Evolutionary conservation across 2,888 invertebrate species (phyloP).

Genomic region (Villa cingulata): DNA sequence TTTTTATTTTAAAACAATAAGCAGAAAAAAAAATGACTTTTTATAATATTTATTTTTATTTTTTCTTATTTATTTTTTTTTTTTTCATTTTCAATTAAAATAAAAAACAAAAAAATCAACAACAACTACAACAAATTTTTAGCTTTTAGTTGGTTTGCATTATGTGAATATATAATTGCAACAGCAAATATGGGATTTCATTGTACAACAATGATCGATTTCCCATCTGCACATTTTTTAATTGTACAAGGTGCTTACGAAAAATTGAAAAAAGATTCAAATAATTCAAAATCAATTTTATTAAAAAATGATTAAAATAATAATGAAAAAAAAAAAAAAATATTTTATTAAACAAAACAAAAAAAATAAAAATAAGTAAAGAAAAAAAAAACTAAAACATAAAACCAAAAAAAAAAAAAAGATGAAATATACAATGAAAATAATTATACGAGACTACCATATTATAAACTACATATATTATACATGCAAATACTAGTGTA

Average conservation of each 20-base stretch:
- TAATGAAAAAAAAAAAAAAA: neutral
- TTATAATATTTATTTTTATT: neutral
- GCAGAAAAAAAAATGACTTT: too few relatives aligned
- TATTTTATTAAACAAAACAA: neutral
- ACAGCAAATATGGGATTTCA: conserved; percentile 89
- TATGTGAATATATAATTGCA: conserved; percentile 85
- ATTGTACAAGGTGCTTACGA: conserved; percentile 47
- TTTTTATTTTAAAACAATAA: too few relatives aligned
- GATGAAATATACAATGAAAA: too few relatives aligned
- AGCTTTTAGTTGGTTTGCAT: conserved; percentile 92
- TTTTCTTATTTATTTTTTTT: conserved; percentile 7
- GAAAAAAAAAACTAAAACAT: neutral
- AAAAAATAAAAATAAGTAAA: neutral
- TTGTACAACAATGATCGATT: conserved; percentile 72
- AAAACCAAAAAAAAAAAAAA: neutral
- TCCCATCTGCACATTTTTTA: conserved; percentile 67
- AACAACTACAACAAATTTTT: conserved; percentile 19
- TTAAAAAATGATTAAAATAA: neutral
- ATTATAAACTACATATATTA: too few relatives aligned
- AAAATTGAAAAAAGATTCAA: conserved; percentile 27
- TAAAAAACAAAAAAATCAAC: too few relatives aligned
- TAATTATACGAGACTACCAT: too few relatives aligned
- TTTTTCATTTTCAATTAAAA: neutral
- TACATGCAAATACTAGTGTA: too few relatives aligned
- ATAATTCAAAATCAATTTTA: neutral